Evolutionary conservation across 2,888 invertebrate genomes (phyloP).

Genomic region (Phyllotreta striolata): DNA sequence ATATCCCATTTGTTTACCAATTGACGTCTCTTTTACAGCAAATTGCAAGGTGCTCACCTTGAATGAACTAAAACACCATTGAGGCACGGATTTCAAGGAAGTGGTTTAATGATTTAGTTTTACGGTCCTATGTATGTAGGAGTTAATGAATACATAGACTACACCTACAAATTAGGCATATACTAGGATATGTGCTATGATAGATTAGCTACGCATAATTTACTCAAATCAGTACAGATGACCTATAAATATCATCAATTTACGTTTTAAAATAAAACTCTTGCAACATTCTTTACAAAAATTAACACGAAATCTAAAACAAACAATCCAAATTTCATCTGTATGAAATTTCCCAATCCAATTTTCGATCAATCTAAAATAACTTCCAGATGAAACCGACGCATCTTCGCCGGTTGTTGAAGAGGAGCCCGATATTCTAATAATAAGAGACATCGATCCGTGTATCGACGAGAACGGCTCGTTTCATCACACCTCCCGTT

Average conservation of each 20-base stretch:
- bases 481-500: slow-evolving; percentile 80
- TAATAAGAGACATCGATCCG: slow-evolving; percentile 77
- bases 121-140: neutral
- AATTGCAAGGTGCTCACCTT: slow-evolving; percentile 6
- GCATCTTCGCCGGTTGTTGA: slow-evolving; percentile 44
- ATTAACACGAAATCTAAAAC: neutral
- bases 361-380: slow-evolving; percentile 1
- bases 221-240: too few species aligned
- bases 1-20: slow-evolving; percentile 10
- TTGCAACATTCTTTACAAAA: too few species aligned
- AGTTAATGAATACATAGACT: neutral
- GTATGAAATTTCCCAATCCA: neutral
- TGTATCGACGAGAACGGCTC: slow-evolving; percentile 77
- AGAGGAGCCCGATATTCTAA: slow-evolving; percentile 64
- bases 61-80: neutral
- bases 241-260: too few species aligned
- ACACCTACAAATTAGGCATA: too few species aligned
- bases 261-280: too few species aligned
- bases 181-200: too few species aligned
- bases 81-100: neutral
- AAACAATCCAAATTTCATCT: neutral
- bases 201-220: too few species aligned
- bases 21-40: neutral
- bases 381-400: slow-evolving; percentile 39
- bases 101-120: neutral